These are phyloP conservation scores for Pygoscelis antarcticus DNA, from an alignment of 2,113 vertebrate genomes.

Conservation along the genomic window DNA sequence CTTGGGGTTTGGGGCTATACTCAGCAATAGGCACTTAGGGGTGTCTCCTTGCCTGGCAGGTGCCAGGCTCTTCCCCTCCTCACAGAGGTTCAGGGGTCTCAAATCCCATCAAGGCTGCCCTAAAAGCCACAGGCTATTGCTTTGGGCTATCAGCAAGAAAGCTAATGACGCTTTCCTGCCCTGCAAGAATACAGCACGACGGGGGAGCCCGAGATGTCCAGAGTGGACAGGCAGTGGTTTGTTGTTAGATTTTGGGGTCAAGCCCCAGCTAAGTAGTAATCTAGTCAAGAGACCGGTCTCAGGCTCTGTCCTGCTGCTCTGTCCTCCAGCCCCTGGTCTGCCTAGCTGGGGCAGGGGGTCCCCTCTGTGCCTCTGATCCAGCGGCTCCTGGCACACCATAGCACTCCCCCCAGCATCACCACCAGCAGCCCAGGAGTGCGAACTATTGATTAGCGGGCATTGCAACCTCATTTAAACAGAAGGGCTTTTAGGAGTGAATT, in stretches of 20 bases:
- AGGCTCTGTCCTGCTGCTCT: not conserved
- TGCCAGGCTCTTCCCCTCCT: not conserved
- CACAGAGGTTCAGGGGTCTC: not conserved
- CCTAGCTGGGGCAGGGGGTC: not conserved
- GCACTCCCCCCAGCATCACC: rapidly evolving
- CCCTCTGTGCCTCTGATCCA: rapidly evolving
- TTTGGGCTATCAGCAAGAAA: not conserved
- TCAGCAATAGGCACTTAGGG: rapidly evolving
- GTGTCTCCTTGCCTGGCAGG: not conserved
- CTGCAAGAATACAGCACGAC: rapidly evolving
- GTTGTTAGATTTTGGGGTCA: not conserved
- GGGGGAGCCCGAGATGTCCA: not conserved
- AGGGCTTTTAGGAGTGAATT: constrained; percentile 29
- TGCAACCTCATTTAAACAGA: not conserved
- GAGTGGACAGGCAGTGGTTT: not conserved
- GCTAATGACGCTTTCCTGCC: not conserved
- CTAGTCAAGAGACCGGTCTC: rapidly evolving
- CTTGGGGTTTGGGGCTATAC: not conserved
- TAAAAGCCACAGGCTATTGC: not conserved
- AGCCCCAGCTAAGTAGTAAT: not conserved
- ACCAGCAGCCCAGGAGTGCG: not conserved
- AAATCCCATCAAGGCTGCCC: not conserved
- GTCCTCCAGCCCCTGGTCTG: not conserved
- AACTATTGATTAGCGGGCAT: not conserved
- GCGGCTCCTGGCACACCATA: rapidly evolving